Conservation (phyloP, 2,113 vertebrate genomes). For the Peromyscus maniculatus region DNA sequence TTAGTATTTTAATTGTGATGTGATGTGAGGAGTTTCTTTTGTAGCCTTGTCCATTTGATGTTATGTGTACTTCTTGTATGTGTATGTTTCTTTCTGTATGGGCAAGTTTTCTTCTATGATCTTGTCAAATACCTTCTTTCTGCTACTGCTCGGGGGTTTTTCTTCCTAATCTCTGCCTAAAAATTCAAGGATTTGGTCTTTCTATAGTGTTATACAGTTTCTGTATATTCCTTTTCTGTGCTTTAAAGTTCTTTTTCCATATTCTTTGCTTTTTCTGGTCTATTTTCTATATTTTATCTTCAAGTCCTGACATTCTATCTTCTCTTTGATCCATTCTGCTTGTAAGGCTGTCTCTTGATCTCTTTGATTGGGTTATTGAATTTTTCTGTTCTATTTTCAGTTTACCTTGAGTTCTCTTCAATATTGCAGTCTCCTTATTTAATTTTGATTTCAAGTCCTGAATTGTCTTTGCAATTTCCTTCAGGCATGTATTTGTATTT, state of each 20-base stretch:
- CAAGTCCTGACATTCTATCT: background rate
- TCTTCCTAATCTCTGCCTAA: background rate
- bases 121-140: background rate
- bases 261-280: background rate
- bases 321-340: background rate
- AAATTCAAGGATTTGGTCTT: background rate
- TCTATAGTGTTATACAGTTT: background rate
- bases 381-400: background rate
- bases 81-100: background rate
- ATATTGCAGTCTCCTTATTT: background rate
- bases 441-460: background rate
- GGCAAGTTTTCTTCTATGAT: background rate
- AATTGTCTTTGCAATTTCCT: background rate
- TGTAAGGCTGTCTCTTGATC: background rate
- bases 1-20: background rate
- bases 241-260: background rate
- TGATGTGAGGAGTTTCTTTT: background rate
- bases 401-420: background rate
- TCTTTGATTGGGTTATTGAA: background rate
- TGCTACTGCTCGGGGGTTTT: background rate
- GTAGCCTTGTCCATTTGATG: background rate
- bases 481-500: background rate
- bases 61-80: background rate
- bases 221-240: background rate
- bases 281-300: background rate